Evolutionary conservation across 1,140 invertebrate genomes (phyloP), one percentile per base, ranked within the genome.

Genomic region (Hydropsyche tenuis): DNA sequence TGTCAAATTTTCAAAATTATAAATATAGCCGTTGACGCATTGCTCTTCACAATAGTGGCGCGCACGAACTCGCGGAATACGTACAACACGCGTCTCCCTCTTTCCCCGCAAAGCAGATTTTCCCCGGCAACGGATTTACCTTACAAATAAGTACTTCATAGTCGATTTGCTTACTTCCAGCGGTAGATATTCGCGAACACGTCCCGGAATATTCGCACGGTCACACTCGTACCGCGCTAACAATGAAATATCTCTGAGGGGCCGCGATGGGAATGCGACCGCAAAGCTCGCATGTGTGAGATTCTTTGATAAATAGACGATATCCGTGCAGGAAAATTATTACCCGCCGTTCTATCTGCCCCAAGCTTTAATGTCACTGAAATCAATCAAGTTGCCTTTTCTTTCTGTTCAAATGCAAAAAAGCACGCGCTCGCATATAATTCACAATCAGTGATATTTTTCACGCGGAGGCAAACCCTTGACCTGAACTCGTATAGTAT

Each of bases 281-380:
- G 25, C 43, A 25, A 23, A 53, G 23, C 22, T 37, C 66, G 30
- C 27, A 53, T 18, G 56, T 64, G 66, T 37, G 25, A 63, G 70
- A 30, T 7, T 46, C 69, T 70, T 73, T 76, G 75, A 74, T 76
- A 76, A 76, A 76, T 76, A 66, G 72, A 76, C 64, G 62, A 18
- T 75, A 46, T 72, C 64, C 66, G 71, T 42, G 69, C 56, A 62
- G 63, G 75, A 73, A 76, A 76, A 76, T 76, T 76, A 76, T 73
- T 76, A 76, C 45, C 68, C 56, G 69, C n/a, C 68, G 45, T 76
- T 68, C 71, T 73, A 66, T 66, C 72, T 43, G 12, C 14, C 16
- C 12, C 37, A 6, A 3, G 3, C 45, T 4, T 16, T 4, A 48
- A 72, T 73, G 68, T 72, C 63, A 69, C 16, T 27, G 18, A 45